These are phyloP conservation scores for Pogoniulus pusillus DNA, from an alignment of 2,797 vertebrate species.

Conservation along the genomic window DNA sequence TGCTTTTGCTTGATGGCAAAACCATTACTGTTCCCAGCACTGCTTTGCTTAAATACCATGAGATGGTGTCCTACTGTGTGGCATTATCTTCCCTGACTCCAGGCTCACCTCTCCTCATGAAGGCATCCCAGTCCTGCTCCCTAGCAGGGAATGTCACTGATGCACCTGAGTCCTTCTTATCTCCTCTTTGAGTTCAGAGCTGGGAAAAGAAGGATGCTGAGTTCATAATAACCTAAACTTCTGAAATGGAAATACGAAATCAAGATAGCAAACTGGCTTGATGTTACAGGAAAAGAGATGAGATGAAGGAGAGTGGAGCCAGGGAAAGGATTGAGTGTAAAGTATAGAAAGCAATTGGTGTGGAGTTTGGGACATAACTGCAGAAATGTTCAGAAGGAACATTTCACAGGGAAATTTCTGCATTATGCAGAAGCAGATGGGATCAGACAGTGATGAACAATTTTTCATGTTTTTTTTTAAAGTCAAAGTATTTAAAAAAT, in stretches of 20 bases:
- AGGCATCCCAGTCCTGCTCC: background rate
- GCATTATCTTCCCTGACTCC: background rate
- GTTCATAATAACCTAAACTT: background rate
- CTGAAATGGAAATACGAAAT: background rate
- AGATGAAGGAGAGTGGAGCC: background rate
- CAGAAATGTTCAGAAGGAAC: slow-evolving; percentile 20
- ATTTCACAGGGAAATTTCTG: slow-evolving; percentile 23
- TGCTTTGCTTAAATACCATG: accelerated
- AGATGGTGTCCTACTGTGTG: background rate
- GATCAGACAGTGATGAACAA: slow-evolving; percentile 18
- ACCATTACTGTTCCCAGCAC: background rate
- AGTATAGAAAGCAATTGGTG: background rate
- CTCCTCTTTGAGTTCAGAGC: background rate
- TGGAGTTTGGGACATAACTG: slow-evolving; percentile 9
- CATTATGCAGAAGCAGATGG: slow-evolving; percentile 43
- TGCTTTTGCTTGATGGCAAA: background rate
- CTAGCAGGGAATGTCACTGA: background rate
- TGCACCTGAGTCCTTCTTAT: background rate
- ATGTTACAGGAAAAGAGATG: background rate
- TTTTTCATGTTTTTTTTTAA: slow-evolving; percentile 25
- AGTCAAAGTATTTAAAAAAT: background rate
- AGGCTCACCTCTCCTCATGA: background rate
- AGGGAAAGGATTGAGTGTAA: slow-evolving; percentile 1
- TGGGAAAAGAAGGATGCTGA: background rate
- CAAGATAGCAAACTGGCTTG: background rate